Evolutionary conservation across 2,113 vertebrate genomes (phyloP).

Genomic region (Ondatra zibethicus): DNA sequence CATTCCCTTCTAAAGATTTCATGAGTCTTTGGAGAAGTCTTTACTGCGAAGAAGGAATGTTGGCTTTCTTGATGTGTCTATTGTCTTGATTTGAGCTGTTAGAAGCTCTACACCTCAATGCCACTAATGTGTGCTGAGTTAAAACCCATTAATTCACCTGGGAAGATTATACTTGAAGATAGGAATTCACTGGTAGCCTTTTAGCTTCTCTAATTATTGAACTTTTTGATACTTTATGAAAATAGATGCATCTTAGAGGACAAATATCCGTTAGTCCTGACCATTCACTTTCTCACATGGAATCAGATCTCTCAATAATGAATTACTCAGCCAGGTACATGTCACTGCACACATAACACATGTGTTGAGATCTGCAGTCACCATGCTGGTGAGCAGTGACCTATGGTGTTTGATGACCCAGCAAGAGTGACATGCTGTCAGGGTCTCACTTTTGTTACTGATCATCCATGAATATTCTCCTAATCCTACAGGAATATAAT

Average conservation of each 20-base stretch:
- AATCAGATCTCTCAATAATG: background rate
- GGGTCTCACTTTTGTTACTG: background rate
- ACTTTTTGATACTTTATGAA: constrained; percentile 32
- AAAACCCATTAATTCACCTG: background rate
- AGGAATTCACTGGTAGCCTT: background rate
- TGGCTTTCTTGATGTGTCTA: background rate
- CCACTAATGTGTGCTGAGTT: background rate
- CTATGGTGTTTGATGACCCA: background rate
- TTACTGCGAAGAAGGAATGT: background rate
- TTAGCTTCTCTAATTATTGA: background rate
- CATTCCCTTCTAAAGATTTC: background rate
- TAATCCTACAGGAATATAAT: background rate
- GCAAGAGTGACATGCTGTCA: background rate
- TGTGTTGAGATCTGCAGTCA: background rate
- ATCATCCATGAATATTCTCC: background rate
- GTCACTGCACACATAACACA: background rate
- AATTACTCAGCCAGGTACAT: background rate
- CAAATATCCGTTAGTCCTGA: background rate
- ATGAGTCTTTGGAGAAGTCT: background rate
- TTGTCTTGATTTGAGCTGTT: background rate
- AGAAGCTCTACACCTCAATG: background rate
- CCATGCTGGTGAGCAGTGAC: constrained; percentile 16
- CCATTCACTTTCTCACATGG: background rate
- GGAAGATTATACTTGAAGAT: background rate
- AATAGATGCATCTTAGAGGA: constrained; percentile 40